Conservation (phyloP, 1,140 invertebrate species). For the Zaprionus camerounensis region DNA sequence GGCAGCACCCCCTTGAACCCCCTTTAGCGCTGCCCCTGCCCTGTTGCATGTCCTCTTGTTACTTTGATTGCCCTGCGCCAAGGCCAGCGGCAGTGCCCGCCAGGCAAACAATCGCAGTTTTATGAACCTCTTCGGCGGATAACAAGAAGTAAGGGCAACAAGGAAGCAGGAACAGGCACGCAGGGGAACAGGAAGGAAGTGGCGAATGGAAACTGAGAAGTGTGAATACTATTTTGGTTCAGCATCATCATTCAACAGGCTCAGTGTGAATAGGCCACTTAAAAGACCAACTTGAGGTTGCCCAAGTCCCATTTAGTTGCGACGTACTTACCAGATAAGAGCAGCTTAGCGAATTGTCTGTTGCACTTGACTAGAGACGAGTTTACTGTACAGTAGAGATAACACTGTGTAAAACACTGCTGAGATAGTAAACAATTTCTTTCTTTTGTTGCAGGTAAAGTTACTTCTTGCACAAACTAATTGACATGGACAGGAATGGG, state of each 20-base stretch:
- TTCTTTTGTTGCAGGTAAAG: background rate
- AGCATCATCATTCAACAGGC: conserved; percentile 52
- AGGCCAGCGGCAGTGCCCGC: conserved; percentile 26
- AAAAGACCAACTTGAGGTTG: background rate
- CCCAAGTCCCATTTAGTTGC: background rate
- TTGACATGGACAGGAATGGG: background rate
- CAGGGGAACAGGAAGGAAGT: background rate
- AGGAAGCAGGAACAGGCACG: background rate
- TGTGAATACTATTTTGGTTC: conserved; percentile 23
- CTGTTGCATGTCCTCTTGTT: conserved; percentile 14
- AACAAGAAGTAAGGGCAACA: background rate
- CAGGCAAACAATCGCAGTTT: conserved; percentile 54
- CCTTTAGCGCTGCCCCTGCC: background rate
- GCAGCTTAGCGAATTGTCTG: background rate
- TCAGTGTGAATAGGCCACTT: background rate
- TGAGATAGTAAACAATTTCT: background rate
- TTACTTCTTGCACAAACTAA: conserved; percentile 22
- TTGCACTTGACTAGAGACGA: background rate
- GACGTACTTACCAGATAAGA: background rate
- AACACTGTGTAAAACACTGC: background rate
- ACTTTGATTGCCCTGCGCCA: conserved; percentile 38
- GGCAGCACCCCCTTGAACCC: background rate
- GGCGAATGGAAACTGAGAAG: conserved; percentile 13
- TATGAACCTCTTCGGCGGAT: conserved; percentile 51
- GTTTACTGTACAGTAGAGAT: background rate